Conservation (phyloP, 2,797 vertebrate genomes). For the Manis crassicaudata region DNA sequence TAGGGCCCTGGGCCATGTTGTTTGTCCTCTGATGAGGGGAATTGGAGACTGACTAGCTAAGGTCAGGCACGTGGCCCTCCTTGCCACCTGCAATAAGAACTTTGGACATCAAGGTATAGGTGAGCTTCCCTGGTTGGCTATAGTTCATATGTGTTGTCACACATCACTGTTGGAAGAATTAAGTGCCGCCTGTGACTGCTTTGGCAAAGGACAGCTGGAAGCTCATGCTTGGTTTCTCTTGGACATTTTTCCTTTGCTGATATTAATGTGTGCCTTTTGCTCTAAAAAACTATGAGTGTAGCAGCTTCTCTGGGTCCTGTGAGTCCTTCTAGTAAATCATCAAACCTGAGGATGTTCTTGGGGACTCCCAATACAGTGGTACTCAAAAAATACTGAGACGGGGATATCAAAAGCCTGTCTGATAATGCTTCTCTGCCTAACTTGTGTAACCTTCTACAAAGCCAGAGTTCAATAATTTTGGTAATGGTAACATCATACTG, state of each 20-base stretch:
- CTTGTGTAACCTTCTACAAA: neutral
- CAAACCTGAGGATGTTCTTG: neutral
- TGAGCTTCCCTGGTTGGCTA: neutral
- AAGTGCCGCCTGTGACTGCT: neutral
- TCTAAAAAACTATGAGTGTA: neutral
- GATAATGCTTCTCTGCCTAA: neutral
- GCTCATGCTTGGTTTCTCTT: neutral
- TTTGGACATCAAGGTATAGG: neutral
- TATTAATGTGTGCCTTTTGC: neutral
- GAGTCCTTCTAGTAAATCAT: neutral
- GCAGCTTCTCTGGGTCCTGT: neutral
- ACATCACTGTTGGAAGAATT: neutral
- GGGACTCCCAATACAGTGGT: neutral
- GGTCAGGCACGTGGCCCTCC: neutral
- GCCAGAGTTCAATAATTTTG: neutral
- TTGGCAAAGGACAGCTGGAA: neutral
- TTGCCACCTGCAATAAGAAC: neutral
- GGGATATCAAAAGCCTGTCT: neutral
- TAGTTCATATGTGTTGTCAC: neutral
- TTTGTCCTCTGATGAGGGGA: neutral
- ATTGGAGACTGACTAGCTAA: neutral
- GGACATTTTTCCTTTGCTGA: neutral
- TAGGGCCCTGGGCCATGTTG: neutral
- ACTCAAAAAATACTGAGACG: neutral
- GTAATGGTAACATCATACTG: neutral